phyloP scores from a whole-genome alignment of 1,140 invertebrate species.

The Zaprionus inermis region DNA sequence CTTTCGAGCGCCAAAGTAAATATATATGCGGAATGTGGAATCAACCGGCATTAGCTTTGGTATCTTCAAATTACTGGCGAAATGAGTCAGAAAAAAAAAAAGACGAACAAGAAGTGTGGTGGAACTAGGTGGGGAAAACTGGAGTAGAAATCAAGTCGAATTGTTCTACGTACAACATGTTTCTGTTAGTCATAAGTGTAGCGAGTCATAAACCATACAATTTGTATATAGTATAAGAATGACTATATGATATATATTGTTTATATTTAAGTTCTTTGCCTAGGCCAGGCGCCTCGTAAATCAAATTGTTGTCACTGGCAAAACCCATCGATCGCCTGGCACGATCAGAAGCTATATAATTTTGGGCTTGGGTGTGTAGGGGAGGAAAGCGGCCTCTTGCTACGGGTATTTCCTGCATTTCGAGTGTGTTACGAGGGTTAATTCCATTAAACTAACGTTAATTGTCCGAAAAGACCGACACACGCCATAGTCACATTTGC shows the following conservation, averaged over 20 bases:
- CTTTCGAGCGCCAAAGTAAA: not conserved
- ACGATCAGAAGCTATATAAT: too few relatives aligned
- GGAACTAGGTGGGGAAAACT: too few relatives aligned
- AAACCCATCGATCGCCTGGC: not conserved
- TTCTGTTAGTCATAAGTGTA: not conserved
- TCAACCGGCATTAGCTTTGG: not conserved
- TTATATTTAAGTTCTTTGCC: not conserved
- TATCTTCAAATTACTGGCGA: not conserved
- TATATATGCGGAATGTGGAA: not conserved
- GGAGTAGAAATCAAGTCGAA: not conserved
- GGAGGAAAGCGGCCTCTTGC: too few relatives aligned
- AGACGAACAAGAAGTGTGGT: not conserved
- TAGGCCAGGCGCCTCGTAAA: not conserved
- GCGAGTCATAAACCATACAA: too few relatives aligned
- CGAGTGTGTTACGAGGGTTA: not conserved
- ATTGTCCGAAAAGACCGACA: slow-evolving; percentile 8
- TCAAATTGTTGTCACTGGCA: not conserved
- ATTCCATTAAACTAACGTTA: slow-evolving; percentile 22
- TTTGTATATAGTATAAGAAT: too few relatives aligned
- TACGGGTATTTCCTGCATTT: not conserved
- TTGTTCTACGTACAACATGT: not conserved
- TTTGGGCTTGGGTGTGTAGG: not conserved
- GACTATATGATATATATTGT: not conserved
- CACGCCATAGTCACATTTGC: slow-evolving; percentile 1
- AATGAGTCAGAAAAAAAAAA: not conserved